These are phyloP conservation scores for Callorhinus ursinus DNA, from an alignment of 2,113 vertebrate species.

Conservation along the genomic window DNA sequence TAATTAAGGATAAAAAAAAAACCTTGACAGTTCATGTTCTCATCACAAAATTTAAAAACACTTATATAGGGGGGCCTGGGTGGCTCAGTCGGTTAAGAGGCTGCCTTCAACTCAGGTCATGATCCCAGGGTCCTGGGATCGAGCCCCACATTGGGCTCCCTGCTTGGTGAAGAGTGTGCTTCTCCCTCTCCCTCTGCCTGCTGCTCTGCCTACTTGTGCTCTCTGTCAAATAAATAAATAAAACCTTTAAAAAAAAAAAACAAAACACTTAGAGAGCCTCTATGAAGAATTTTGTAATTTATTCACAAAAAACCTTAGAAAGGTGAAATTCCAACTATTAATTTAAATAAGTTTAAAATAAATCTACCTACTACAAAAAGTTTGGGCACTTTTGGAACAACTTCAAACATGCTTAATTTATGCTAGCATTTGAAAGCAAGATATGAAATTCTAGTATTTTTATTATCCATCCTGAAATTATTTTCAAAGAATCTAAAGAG, in stretches of 20 bases:
- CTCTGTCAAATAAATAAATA: no score
- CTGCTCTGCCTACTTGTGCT: no score
- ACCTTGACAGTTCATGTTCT: neutral
- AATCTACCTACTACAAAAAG: slow-evolving; percentile 14
- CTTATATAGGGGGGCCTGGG: neutral
- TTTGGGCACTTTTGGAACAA: neutral
- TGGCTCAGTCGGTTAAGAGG: no score
- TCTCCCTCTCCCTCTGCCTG: no score
- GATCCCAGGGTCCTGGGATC: no score
- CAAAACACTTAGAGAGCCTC: neutral
- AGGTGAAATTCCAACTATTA: slow-evolving; percentile 32
- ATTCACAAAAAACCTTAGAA: slow-evolving; percentile 26
- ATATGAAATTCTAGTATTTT: neutral
- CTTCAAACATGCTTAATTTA: neutral
- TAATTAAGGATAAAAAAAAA: slow-evolving; percentile 40
- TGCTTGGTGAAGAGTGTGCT: no score
- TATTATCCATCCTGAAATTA: neutral
- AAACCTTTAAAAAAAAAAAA: neutral
- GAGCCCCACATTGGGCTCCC: no score
- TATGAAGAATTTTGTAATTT: slow-evolving; percentile 25
- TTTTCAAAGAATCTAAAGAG: slow-evolving; percentile 20
- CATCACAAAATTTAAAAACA: slow-evolving; percentile 31
- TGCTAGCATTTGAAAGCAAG: neutral
- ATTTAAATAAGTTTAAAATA: slow-evolving; percentile 58
- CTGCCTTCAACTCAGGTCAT: no score